Evolutionary conservation across 2,113 vertebrate genomes (phyloP).

Genomic region (Tilapia sparmanii): DNA sequence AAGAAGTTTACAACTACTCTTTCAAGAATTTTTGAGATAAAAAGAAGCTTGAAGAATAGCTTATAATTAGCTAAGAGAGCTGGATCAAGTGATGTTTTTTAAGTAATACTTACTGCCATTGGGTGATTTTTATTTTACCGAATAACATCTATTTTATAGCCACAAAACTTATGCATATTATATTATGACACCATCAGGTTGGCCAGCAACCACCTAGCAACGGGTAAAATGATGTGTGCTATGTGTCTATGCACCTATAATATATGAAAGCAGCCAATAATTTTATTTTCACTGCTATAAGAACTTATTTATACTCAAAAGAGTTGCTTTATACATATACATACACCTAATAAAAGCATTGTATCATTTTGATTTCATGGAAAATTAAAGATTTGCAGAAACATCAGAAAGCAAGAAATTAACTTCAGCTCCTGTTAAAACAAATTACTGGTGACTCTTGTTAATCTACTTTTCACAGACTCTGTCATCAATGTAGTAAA

Average conservation of each 20-base stretch:
- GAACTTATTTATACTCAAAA: background rate
- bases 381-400: background rate
- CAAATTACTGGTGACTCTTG: background rate
- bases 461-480: background rate
- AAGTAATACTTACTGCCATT: background rate
- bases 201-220: background rate
- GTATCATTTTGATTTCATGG: background rate
- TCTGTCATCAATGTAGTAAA: background rate
- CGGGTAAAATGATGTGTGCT: background rate
- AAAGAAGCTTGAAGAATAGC: background rate
- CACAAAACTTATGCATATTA: background rate
- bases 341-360: background rate
- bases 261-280: background rate
- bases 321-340: background rate
- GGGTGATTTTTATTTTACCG: background rate
- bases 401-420: background rate
- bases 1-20: background rate
- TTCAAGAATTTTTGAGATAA: background rate
- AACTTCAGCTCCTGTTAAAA: background rate
- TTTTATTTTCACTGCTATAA: background rate
- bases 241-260: background rate
- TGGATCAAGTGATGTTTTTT: background rate
- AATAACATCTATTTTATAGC: background rate
- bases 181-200: background rate
- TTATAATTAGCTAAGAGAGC: background rate